These are phyloP conservation scores for Nomada ferruginata DNA, from an alignment of 2,888 invertebrate species.

Conservation along the genomic window DNA sequence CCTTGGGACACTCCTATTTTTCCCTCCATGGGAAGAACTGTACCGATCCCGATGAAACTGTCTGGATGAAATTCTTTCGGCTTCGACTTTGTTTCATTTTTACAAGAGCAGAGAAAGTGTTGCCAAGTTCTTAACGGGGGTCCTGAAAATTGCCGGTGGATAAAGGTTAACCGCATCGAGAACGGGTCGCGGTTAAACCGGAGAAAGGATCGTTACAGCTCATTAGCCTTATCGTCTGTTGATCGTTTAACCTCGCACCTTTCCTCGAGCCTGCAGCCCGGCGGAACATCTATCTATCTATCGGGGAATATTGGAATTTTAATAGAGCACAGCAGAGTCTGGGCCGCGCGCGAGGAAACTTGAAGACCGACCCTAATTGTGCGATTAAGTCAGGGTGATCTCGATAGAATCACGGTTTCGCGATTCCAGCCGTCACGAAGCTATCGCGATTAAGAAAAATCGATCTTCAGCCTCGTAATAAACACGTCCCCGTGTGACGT, in stretches of 20 bases:
- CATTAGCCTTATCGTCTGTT: slow-evolving; percentile 72
- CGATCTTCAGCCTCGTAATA: slow-evolving; percentile 48
- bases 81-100: too few relatives aligned
- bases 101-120: slow-evolving; percentile 55
- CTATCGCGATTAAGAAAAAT: slow-evolving; percentile 33
- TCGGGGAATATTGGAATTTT: slow-evolving; percentile 66
- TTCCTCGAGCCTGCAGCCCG: slow-evolving; percentile 33
- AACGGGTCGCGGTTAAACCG: slow-evolving; percentile 54
- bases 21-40: slow-evolving; percentile 44
- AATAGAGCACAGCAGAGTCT: slow-evolving; percentile 57
- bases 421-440: slow-evolving; percentile 40
- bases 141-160: slow-evolving; percentile 66
- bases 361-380: slow-evolving; percentile 45
- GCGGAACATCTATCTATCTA: slow-evolving; percentile 50
- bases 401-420: slow-evolving; percentile 23
- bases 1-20: slow-evolving; percentile 56
- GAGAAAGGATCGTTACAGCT: slow-evolving; percentile 74
- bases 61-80: not conserved
- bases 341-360: slow-evolving; percentile 16
- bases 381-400: slow-evolving; percentile 44
- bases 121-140: slow-evolving; percentile 51
- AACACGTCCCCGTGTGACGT: slow-evolving; percentile 62
- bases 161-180: slow-evolving; percentile 67
- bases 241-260: slow-evolving; percentile 73
- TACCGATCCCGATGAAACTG: slow-evolving; percentile 35